Conservation (phyloP, 2,797 vertebrate genomes). For the Poecilia gillii region DNA sequence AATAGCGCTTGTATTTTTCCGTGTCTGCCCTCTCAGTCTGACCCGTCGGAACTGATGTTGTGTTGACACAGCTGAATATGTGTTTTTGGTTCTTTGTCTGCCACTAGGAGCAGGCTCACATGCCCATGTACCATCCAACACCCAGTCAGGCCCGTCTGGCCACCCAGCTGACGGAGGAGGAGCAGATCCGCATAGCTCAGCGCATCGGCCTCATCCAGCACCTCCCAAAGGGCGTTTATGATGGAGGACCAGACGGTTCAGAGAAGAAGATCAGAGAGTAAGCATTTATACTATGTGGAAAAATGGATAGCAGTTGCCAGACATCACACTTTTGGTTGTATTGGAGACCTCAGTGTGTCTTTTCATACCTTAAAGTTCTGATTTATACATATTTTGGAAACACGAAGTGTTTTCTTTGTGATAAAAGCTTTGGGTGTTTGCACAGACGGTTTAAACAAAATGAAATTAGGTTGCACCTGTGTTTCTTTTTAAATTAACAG, state of each 20-base stretch:
- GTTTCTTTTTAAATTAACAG: background rate
- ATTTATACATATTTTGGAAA: background rate
- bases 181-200: slow-evolving; percentile 90
- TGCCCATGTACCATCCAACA: slow-evolving; percentile 88
- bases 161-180: slow-evolving; percentile 90
- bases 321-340: background rate
- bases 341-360: too few relatives aligned
- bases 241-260: slow-evolving; percentile 80
- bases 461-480: background rate
- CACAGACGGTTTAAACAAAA: background rate
- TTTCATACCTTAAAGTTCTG: background rate
- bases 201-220: slow-evolving; percentile 91
- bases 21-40: background rate
- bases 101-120: slow-evolving; percentile 82
- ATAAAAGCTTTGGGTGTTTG: background rate
- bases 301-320: background rate
- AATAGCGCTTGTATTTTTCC: background rate
- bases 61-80: background rate
- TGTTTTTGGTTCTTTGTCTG: slow-evolving; percentile 26
- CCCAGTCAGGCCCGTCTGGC: slow-evolving; percentile 87
- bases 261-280: slow-evolving; percentile 90
- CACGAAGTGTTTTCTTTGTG: background rate
- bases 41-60: slow-evolving; percentile 1
- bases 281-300: slow-evolving; percentile 44
- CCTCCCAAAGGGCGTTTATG: slow-evolving; percentile 86